These are phyloP conservation scores for Anas platyrhynchos DNA, from an alignment of 2,113 vertebrate genomes.

Conservation along the genomic window DNA sequence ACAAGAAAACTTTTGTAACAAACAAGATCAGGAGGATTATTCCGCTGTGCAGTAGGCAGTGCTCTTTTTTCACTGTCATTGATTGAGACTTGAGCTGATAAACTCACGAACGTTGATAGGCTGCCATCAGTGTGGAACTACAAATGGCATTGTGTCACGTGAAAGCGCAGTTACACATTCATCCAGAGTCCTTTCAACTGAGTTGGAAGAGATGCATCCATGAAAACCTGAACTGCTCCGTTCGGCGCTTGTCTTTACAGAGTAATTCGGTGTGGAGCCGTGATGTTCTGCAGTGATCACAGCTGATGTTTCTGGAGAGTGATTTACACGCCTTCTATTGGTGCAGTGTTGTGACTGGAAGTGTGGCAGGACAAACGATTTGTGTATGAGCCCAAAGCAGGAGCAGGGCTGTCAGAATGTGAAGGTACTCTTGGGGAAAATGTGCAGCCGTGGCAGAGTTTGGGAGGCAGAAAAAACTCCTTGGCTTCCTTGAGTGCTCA, in stretches of 20 bases:
- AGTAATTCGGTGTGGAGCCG: not conserved
- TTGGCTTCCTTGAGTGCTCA: not conserved
- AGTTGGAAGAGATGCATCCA: not conserved
- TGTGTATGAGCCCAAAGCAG: not conserved
- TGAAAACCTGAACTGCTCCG: not conserved
- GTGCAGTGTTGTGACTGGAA: not conserved
- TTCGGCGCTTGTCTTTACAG: not conserved
- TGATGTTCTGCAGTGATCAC: not conserved
- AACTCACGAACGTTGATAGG: not conserved
- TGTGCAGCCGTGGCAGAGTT: not conserved
- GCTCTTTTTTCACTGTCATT: not conserved
- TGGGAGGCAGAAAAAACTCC: not conserved
- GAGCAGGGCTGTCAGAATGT: not conserved
- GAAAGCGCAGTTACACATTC: not conserved
- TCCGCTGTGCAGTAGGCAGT: not conserved
- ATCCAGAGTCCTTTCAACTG: not conserved
- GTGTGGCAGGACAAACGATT: not conserved
- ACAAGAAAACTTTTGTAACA: not conserved
- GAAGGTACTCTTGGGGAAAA: constrained; percentile 8
- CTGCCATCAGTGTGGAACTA: not conserved
- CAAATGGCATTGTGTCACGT: not conserved
- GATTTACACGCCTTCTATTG: not conserved
- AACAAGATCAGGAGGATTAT: not conserved
- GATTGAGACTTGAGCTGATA: not conserved
- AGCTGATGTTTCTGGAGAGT: not conserved